These are phyloP conservation scores for Odontocerum albicorne DNA, from an alignment of 2,888 invertebrate genomes.

Conservation along the genomic window DNA sequence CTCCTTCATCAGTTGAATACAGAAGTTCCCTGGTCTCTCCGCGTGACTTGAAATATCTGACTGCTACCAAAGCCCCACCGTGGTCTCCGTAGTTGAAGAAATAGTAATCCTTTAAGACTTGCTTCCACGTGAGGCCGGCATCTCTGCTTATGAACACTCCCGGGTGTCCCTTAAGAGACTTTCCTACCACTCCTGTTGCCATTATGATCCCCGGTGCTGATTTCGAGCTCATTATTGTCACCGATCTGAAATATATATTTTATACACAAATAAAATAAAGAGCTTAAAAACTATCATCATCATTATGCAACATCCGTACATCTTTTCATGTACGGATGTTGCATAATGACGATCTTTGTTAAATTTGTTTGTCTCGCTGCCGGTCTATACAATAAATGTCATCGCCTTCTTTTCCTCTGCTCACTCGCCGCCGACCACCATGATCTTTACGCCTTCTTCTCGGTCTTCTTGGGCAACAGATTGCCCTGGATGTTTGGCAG, in stretches of 20 bases:
- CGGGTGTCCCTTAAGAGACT: slow-evolving; percentile 76
- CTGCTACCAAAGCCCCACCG: slow-evolving; percentile 85
- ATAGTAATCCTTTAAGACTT: slow-evolving; percentile 77
- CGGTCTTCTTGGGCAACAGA: no score
- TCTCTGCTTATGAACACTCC: slow-evolving; percentile 81
- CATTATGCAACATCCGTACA: no score
- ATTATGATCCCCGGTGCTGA: slow-evolving; percentile 88
- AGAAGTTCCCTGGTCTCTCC: slow-evolving; percentile 78
- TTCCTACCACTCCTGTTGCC: slow-evolving; percentile 81
- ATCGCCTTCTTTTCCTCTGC: no score
- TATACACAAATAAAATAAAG: no score
- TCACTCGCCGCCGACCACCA: no score
- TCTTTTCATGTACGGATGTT: no score
- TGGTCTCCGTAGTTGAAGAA: slow-evolving; percentile 91
- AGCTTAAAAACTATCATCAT: no score
- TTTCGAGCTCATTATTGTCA: slow-evolving; percentile 81
- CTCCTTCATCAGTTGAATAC: slow-evolving; percentile 86
- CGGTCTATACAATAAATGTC: no score
- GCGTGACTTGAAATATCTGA: slow-evolving; percentile 74
- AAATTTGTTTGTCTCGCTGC: no score
- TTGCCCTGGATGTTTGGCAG: no score
- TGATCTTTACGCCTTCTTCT: no score
- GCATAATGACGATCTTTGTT: no score
- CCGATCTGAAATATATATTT: slow-evolving; percentile 55
- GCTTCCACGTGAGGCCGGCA: slow-evolving; percentile 81